phyloP scores from a whole-genome alignment of 2,888 invertebrate genomes.

The Protophormia terraenovae region DNA sequence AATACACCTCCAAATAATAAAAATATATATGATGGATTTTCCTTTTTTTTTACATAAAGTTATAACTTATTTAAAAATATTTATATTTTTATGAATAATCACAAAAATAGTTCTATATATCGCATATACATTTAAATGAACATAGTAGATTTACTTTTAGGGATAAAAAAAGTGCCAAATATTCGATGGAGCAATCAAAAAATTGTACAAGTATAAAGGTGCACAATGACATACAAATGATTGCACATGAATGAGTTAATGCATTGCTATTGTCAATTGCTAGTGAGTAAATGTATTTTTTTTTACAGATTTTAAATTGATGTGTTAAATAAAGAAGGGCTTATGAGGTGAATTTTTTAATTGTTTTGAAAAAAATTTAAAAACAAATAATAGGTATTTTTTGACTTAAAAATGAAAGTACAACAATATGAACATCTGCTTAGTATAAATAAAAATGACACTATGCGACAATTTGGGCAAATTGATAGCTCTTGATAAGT shows the following conservation, averaged over 20 bases:
- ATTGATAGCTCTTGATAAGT: too few species aligned
- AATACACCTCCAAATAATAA: not conserved
- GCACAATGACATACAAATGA: slow-evolving; percentile 18
- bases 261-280: slow-evolving; percentile 10
- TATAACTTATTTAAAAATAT: slow-evolving; percentile 36
- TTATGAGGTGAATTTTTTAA: not conserved
- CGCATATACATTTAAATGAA: not conserved
- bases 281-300: not conserved
- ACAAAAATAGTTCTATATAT: not conserved
- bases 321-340: not conserved
- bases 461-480: too few species aligned
- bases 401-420: too few species aligned
- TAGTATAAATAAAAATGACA: too few species aligned
- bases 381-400: too few species aligned
- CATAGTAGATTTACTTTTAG: not conserved
- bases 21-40: not conserved
- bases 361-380: too few species aligned
- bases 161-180: not conserved
- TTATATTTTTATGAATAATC: slow-evolving; percentile 20
- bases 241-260: slow-evolving; percentile 44
- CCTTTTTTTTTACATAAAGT: not conserved
- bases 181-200: slow-evolving; percentile 3
- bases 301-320: not conserved
- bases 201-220: slow-evolving; percentile 1
- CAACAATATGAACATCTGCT: too few species aligned